Base-by-base conservation (phyloP, 2,797 vertebrate species). In the Alca torda region DNA sequence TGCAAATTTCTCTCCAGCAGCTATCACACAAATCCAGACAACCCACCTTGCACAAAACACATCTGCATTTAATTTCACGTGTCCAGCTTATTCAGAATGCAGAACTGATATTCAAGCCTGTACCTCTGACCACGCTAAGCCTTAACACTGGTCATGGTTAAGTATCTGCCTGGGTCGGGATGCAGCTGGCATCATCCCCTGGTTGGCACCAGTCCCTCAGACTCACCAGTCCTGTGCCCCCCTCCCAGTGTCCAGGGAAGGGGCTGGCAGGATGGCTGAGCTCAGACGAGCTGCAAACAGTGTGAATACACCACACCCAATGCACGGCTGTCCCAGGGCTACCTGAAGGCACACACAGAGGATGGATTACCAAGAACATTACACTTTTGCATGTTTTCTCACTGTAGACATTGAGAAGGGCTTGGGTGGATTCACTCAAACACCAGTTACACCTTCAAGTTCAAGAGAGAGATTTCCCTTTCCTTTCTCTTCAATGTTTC, bases 301-400 rank as follows among this genome's bases (percentile, higher is more conserved):
- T 1, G 10, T 6, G 39, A 73, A 39, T 4, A 41, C 1, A 0
- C n/a, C 45, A 64, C 33, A 17, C 14, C 16, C 12, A 10, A 3
- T 0, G 6, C 63, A 76, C 1, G 1, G 33, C n/a, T 61, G 46
- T 39, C 75, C 75, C 35, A 73, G 60, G 31, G 63, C 67, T 26
- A 51, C 53, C 60, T 60, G 69, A 39, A 57, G 64, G 76, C 33
- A 68, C 1, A 0, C 48, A 39, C 17, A 1, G 0, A 39, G 53
- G 37, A 35, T 3, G 48, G 56, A 56, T 53, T 79, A 83, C 11
- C n/a, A 64, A 59, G 48, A 88, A 81, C 51, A 39, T 11, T 6
- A 35, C 2, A 5, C 39, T 64, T 69, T 2, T 8, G 15, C 17
- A 28, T 13, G 6, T 16, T 53, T 91, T 56, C 57, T 63, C 26